Evolutionary conservation across 2,888 invertebrate genomes (phyloP).

Genomic region (Drosophila algonquin): DNA sequence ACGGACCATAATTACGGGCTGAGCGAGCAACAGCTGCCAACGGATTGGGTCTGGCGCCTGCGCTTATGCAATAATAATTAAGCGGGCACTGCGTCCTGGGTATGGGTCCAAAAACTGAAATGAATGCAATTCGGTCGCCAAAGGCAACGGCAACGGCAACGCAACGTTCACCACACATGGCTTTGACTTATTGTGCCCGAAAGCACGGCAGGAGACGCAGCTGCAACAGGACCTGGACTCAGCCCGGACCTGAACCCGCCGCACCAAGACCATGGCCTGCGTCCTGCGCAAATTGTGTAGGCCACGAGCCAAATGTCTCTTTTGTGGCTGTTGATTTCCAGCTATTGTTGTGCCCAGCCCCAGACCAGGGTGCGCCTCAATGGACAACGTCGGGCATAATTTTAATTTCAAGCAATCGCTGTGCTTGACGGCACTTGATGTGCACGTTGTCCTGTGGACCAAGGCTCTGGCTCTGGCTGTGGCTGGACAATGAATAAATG

Average conservation of each 20-base stretch:
- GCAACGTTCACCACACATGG: conserved; percentile 45
- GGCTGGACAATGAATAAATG: conserved; percentile 32
- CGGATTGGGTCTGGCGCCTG: conserved; percentile 63
- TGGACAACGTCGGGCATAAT: conserved; percentile 71
- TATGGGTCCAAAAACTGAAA: conserved; percentile 20
- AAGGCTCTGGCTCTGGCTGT: background rate
- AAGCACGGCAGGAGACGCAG: conserved; percentile 20
- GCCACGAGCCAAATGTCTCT: conserved; percentile 52
- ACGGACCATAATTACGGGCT: conserved; percentile 58
- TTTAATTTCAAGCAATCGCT: conserved; percentile 74
- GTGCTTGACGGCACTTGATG: conserved; percentile 63
- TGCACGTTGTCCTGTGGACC: conserved; percentile 18
- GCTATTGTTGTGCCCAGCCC: conserved; percentile 55
- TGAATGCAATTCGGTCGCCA: conserved; percentile 24
- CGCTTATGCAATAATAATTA: conserved; percentile 75
- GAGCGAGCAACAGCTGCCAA: conserved; percentile 41
- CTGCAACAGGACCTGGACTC: conserved; percentile 4
- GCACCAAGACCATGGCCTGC: background rate
- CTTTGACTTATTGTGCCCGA: conserved; percentile 61
- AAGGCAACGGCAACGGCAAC: conserved; percentile 8
- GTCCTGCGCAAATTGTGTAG: conserved; percentile 31
- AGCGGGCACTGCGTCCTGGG: conserved; percentile 46
- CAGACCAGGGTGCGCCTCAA: conserved; percentile 37
- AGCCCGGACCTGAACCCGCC: conserved; percentile 1
- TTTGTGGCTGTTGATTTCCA: conserved; percentile 76